Conservation (phyloP, 1,140 invertebrate genomes). For the Drosophila parabipectinata region DNA sequence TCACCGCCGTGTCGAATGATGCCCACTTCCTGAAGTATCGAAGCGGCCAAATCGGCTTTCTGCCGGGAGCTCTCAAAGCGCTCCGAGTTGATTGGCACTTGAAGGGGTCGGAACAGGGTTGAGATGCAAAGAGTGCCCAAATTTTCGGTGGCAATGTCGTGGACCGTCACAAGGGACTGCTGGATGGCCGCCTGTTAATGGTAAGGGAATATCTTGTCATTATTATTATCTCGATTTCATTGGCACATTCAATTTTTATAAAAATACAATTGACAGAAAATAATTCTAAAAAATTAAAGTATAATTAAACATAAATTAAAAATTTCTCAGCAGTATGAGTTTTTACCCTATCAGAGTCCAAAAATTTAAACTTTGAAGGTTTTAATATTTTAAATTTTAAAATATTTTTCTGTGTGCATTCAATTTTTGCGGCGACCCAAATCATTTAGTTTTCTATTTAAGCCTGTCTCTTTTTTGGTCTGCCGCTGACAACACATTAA, state of each 20-base stretch:
- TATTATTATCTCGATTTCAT: not conserved
- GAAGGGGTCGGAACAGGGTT: slow-evolving; percentile 87
- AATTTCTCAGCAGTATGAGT: no score
- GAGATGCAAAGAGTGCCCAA: slow-evolving; percentile 89
- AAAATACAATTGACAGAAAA: not conserved
- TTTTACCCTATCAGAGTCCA: no score
- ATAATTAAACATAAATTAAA: not conserved
- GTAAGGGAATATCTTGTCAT: not conserved
- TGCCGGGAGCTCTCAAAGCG: slow-evolving; percentile 89
- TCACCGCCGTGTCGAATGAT: slow-evolving; percentile 87
- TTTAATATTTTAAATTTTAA: not conserved
- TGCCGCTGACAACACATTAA: slow-evolving; percentile 66
- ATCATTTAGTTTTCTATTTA: slow-evolving; percentile 49
- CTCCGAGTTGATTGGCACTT: slow-evolving; percentile 87
- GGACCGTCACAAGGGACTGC: slow-evolving; percentile 88
- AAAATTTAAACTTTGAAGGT: no score
- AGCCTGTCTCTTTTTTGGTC: slow-evolving; percentile 18
- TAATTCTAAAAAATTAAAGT: not conserved
- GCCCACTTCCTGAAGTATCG: slow-evolving; percentile 88
- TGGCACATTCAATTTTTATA: not conserved
- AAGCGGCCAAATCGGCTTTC: slow-evolving; percentile 89
- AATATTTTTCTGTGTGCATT: slow-evolving; percentile 3
- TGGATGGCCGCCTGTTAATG: slow-evolving; percentile 87
- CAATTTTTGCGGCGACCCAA: slow-evolving; percentile 41
- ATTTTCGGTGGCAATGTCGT: slow-evolving; percentile 89